Evolutionary conservation across 2,113 vertebrate species (phyloP).

Genomic region (Dicaeum eximium): DNA sequence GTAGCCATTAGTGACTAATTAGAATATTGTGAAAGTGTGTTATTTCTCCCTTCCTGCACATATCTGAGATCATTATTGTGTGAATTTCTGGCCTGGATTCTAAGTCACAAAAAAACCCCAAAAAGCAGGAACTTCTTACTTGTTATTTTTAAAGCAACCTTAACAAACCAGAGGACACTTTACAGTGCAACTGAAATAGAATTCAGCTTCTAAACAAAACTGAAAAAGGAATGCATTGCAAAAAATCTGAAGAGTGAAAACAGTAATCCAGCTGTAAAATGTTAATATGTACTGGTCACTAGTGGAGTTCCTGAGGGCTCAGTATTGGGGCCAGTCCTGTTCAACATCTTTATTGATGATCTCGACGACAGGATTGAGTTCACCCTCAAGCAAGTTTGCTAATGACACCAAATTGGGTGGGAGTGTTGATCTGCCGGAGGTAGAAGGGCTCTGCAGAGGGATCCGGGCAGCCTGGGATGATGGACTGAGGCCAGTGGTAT

Average conservation of each 20-base stretch:
- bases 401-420: not conserved
- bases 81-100: not conserved
- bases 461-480: not conserved
- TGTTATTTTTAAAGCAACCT: not conserved
- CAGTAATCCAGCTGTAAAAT: not conserved
- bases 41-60: not conserved
- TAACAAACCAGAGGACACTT: not conserved
- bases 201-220: not conserved
- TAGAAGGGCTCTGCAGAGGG: not conserved
- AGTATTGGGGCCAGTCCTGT: not conserved
- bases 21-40: not conserved
- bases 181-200: not conserved
- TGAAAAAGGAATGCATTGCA: not conserved
- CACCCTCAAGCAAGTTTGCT: not conserved
- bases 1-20: not conserved
- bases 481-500: not conserved
- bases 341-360: not conserved
- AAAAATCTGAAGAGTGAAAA: not conserved
- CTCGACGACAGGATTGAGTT: not conserved
- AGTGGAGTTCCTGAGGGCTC: not conserved
- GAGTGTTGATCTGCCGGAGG: not conserved
- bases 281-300: not conserved
- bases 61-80: not conserved
- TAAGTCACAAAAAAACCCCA: not conserved
- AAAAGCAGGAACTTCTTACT: not conserved